phyloP scores from a whole-genome alignment of 2,888 invertebrate genomes.

The Tanytarsus gracilentus region DNA sequence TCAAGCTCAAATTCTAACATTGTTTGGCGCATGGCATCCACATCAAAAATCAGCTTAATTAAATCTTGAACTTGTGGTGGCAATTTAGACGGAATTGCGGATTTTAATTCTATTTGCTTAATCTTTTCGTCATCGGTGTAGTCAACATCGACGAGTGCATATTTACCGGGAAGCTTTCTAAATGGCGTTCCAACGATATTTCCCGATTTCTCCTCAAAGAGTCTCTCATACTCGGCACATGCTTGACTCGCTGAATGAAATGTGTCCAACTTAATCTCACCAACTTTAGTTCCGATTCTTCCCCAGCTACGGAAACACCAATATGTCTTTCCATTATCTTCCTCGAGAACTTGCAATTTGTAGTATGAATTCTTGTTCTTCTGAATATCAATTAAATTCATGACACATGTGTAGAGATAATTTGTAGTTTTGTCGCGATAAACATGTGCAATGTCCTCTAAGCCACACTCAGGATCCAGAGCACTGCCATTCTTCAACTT shows the following conservation, averaged over 20 bases:
- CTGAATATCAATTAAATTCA: constrained; percentile 79
- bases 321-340: constrained; percentile 54
- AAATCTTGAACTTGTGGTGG: constrained; percentile 70
- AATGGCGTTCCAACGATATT: constrained; percentile 61
- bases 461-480: constrained; percentile 84
- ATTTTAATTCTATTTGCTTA: constrained; percentile 45
- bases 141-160: constrained; percentile 85
- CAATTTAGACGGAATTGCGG: constrained; percentile 53
- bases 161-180: constrained; percentile 58
- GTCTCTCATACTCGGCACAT: constrained; percentile 50
- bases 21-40: constrained; percentile 82
- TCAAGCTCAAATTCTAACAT: constrained; percentile 94
- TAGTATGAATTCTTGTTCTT: constrained; percentile 87
- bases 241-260: constrained; percentile 49
- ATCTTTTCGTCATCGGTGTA: constrained; percentile 54
- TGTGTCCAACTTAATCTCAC: constrained; percentile 54
- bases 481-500: constrained; percentile 72
- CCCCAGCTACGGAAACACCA: constrained; percentile 64
- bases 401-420: constrained; percentile 39
- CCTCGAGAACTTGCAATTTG: constrained; percentile 81
- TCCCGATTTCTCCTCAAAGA: constrained; percentile 72
- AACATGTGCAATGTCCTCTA: constrained; percentile 72
- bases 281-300: constrained; percentile 89
- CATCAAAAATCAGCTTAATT: constrained; percentile 80
- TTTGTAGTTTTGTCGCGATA: constrained; percentile 49